phyloP scores from a whole-genome alignment of 2,113 vertebrate species.

The Hucho hucho region DNA sequence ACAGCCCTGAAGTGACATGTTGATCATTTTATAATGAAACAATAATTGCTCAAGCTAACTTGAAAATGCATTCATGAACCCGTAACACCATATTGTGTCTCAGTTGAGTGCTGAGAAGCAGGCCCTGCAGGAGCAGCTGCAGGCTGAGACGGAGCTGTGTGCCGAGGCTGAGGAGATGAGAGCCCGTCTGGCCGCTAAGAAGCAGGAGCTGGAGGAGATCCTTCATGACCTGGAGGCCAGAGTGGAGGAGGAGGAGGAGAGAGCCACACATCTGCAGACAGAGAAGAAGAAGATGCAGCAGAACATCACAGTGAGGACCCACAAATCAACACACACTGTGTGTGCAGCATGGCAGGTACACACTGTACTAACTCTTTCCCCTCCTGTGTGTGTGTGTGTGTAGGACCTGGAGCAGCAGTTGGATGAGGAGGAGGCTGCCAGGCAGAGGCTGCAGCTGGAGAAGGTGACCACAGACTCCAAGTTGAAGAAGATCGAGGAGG shows the following conservation, averaged over 20 bases:
- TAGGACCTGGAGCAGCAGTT: slow-evolving; percentile 97
- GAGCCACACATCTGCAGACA: slow-evolving; percentile 80
- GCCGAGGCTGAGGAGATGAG: slow-evolving; percentile 97
- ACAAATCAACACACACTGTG: background rate
- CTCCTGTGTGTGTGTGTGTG: background rate
- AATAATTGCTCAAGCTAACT: no score
- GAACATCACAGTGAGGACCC: slow-evolving; percentile 82
- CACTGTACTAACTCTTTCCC: background rate
- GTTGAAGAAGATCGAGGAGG: slow-evolving; percentile 93
- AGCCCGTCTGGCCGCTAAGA: slow-evolving; percentile 88
- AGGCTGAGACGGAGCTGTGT: slow-evolving; percentile 95
- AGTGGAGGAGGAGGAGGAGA: slow-evolving; percentile 95
- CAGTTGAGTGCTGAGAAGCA: slow-evolving; percentile 89
- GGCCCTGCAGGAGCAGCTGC: slow-evolving; percentile 96
- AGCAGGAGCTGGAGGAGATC: slow-evolving; percentile 97
- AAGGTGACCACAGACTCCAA: slow-evolving; percentile 94
- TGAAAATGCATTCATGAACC: no score
- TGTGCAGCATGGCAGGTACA: background rate
- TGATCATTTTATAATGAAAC: background rate
- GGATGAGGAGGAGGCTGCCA: slow-evolving; percentile 92
- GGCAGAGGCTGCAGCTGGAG: slow-evolving; percentile 96
- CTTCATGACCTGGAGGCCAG: slow-evolving; percentile 95
- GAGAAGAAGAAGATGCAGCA: slow-evolving; percentile 99
- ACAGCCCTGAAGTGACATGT: no score
- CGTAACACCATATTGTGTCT: background rate